Percentiles rank a stretch among this genome's conserved stretches.
phyloP scores from a whole-genome alignment of 2,113 vertebrate genomes.

The Notarius lentiginosus region DNA sequence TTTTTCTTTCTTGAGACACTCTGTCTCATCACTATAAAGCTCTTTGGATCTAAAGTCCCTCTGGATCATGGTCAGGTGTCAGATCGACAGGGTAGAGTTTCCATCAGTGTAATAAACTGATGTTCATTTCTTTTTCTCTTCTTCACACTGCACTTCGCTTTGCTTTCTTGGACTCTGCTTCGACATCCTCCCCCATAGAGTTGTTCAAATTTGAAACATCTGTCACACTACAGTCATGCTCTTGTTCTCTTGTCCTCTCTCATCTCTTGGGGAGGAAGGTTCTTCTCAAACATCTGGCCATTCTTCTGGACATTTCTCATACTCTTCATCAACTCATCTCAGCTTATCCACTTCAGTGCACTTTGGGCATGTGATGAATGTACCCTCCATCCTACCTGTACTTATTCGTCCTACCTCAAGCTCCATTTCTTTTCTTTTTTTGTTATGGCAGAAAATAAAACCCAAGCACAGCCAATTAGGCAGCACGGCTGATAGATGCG shows the following conservation, averaged over 20 bases:
- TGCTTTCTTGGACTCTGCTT: background rate
- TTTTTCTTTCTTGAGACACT: background rate
- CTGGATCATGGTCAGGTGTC: background rate
- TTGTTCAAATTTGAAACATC: background rate
- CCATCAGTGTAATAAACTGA: background rate
- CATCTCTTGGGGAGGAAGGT: background rate
- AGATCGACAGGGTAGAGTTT: background rate
- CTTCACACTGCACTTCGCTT: background rate
- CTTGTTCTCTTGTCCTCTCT: background rate
- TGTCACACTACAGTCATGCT: background rate
- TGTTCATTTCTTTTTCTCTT: background rate
- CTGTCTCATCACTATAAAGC: background rate
- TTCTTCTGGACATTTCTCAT: background rate
- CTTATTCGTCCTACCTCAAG: conserved; percentile 14
- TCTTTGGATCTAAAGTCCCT: background rate
- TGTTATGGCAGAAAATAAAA: background rate
- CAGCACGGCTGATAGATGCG: background rate
- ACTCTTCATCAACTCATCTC: conserved; percentile 9
- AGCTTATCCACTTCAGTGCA: background rate
- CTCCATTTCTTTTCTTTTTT: background rate
- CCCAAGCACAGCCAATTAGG: conserved; percentile 24
- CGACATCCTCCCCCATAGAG: background rate
- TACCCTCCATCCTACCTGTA: background rate
- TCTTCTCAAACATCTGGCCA: background rate
- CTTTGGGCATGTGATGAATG: background rate